phyloP scores from a whole-genome alignment of 2,888 invertebrate genomes.

The Thera britannica region DNA sequence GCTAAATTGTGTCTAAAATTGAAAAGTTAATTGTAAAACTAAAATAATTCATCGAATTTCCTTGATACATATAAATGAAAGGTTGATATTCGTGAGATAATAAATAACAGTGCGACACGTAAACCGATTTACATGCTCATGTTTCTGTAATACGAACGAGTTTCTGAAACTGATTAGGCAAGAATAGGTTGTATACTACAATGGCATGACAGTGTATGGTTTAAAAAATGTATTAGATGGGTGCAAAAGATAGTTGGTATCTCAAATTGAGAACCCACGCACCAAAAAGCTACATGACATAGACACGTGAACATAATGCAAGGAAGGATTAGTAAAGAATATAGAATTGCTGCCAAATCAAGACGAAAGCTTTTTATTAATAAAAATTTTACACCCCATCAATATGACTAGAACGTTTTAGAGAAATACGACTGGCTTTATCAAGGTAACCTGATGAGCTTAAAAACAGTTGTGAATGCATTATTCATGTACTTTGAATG shows the following conservation, averaged over 20 bases:
- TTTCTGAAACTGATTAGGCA: slow-evolving; percentile 34
- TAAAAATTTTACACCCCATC: slow-evolving; percentile 39
- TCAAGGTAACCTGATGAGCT: slow-evolving; percentile 29
- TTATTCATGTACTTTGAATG: slow-evolving; percentile 40
- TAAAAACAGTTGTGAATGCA: slow-evolving; percentile 35
- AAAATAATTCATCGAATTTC: slow-evolving; percentile 50
- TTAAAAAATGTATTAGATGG: background rate
- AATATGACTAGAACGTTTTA: slow-evolving; percentile 14
- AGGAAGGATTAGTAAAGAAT: too few relatives aligned
- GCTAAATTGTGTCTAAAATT: background rate
- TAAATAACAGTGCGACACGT: slow-evolving; percentile 36
- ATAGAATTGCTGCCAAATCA: too few relatives aligned
- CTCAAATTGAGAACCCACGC: too few relatives aligned
- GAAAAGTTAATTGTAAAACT: background rate
- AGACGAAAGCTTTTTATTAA: background rate
- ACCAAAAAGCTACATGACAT: too few relatives aligned
- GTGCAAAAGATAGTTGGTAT: background rate
- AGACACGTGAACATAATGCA: too few relatives aligned
- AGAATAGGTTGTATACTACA: slow-evolving; percentile 14
- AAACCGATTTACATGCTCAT: slow-evolving; percentile 42
- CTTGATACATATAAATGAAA: slow-evolving; percentile 43
- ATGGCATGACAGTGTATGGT: background rate
- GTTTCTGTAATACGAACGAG: slow-evolving; percentile 41
- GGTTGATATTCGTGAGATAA: slow-evolving; percentile 41
- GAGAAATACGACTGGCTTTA: slow-evolving; percentile 18